Base-by-base conservation (phyloP, 2,888 invertebrate genomes). In the Stenichneumon culpator region DNA sequence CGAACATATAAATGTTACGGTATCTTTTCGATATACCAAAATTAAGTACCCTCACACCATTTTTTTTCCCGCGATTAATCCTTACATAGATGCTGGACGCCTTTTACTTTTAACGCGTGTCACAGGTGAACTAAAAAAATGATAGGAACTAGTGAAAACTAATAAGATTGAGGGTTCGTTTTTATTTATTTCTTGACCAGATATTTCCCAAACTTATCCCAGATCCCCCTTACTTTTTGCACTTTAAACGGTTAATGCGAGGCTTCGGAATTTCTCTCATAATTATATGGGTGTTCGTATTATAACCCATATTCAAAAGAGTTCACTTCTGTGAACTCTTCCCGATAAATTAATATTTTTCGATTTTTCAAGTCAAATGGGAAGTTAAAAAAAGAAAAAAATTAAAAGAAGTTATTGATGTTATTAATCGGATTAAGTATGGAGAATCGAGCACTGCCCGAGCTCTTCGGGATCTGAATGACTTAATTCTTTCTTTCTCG, bases 401-500 rank as follows among this genome's bases (percentile, higher is more conserved):
- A 32, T 32, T 9, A 2, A 39, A 9, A 39, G 2, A 39, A 9
- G 11, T 39, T 11, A 44, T 16, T 44, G 11, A 7, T 25, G 9
- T 3, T 25, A 25, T 57, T 25, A 14, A 14, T 57, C 25, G 57
- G 22, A 57, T 57, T 11, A 22, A 19, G 19, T 22, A 25, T 25
- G 11, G 57, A 57, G 25, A 57, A 22, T 57, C 14, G 11, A 25
- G 57, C 7, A 57, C 11, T 3, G 11, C 25, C 11, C 25, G 25
- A 57, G 57, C n/a, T 25, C 22, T 22, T 57, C 11, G 4, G 4
- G 60, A 32, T 5, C 32, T n/a, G 69, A 70, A 79, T 78, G 69
- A 79, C 83, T 83, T 63, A 73, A 83, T 79, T 79, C 54, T 67
- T 39, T 65, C 28, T 70, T 52, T 47, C 70, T 19, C 28, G 22